These are phyloP conservation scores for Pachypeltis micranthus DNA, from an alignment of 1,140 invertebrate genomes.

Conservation along the genomic window DNA sequence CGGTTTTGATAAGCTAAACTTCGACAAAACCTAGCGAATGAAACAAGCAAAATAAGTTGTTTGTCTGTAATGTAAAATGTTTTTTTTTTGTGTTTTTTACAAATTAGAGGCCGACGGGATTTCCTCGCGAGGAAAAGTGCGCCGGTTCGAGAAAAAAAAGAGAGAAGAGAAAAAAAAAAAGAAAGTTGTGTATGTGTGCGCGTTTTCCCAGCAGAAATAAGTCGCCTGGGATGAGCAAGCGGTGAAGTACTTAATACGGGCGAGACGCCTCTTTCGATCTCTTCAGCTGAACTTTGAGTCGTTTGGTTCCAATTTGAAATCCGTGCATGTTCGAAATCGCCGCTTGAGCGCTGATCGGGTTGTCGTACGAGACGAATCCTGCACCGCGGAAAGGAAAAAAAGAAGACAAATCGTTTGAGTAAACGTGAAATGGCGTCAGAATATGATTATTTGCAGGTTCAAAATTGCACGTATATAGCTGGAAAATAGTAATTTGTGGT, in stretches of 20 bases:
- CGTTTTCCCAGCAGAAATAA: no score
- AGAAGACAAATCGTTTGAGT: neutral
- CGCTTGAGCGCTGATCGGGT: constrained; percentile 78
- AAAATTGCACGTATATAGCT: no score
- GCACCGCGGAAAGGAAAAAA: constrained; percentile 3
- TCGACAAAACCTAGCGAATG: no score
- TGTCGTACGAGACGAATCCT: constrained; percentile 94
- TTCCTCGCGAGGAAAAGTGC: neutral
- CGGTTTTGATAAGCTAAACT: no score
- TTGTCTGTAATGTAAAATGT: neutral
- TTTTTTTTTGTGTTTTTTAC: neutral
- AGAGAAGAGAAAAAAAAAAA: no score
- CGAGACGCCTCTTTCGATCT: constrained; percentile 81
- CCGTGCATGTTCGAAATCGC: constrained; percentile 96
- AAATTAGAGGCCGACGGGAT: neutral
- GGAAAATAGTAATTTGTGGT: no score
- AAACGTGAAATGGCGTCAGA: neutral
- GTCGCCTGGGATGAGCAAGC: no score
- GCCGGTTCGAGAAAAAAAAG: no score
- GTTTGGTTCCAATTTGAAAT: constrained; percentile 93
- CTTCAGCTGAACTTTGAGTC: constrained; percentile 95
- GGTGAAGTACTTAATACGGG: constrained; percentile 51
- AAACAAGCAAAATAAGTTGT: no score
- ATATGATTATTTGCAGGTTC: no score
- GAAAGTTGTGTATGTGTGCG: no score